Conservation (phyloP, 2,797 vertebrate genomes). For the Vireo griseus region DNA sequence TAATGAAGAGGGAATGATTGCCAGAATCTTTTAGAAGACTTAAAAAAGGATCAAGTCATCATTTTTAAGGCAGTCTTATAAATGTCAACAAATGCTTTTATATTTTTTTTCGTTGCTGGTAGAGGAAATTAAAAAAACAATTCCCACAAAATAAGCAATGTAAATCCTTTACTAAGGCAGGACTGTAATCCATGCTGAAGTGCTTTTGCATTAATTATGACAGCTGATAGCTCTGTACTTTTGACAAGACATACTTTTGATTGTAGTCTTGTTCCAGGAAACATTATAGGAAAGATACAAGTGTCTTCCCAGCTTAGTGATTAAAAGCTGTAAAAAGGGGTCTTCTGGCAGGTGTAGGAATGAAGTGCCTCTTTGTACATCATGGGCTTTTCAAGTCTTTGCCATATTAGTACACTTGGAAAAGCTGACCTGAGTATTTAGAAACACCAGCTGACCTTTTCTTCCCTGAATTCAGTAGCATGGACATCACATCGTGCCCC, state of each 20-base stretch:
- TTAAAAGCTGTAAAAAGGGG: neutral
- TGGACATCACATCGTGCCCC: accelerated
- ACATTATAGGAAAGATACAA: neutral
- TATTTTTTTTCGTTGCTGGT: neutral
- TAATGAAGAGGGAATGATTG: neutral
- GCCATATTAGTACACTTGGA: neutral
- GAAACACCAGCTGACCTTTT: neutral
- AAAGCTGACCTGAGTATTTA: neutral
- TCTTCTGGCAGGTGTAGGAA: neutral
- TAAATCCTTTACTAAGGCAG: neutral
- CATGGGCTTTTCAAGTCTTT: neutral
- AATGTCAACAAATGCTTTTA: neutral
- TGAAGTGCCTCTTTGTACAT: neutral
- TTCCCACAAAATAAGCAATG: neutral
- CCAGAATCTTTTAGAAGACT: neutral
- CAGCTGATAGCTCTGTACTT: neutral
- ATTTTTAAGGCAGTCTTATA: neutral
- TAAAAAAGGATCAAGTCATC: neutral
- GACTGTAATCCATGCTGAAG: neutral
- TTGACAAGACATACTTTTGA: neutral
- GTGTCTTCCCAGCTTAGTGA: neutral
- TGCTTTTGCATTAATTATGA: neutral
- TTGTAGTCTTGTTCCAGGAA: neutral
- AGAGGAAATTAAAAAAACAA: neutral
- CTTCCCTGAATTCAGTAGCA: neutral